Evolutionary conservation across 2,797 vertebrate species (phyloP).

Genomic region (Poeciliopsis turneri): DNA sequence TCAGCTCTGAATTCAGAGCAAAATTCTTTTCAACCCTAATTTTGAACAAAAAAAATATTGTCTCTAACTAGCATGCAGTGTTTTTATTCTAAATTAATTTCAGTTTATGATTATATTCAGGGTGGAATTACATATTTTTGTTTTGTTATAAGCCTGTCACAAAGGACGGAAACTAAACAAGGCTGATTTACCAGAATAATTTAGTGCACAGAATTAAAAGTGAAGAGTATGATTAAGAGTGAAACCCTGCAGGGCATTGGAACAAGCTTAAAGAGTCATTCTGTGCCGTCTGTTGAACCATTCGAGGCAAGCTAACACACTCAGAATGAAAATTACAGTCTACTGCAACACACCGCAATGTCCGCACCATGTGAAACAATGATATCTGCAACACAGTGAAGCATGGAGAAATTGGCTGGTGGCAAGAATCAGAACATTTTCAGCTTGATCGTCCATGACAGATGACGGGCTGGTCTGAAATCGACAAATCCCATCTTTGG

Average conservation of each 20-base stretch:
- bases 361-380: not conserved
- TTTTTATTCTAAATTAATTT: not conserved
- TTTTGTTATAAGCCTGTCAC: not conserved
- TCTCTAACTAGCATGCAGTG: not conserved
- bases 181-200: conserved; percentile 1
- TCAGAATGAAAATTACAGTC: conserved; percentile 6
- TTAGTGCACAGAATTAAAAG: conserved; percentile 12
- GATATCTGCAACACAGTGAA: conserved; percentile 4
- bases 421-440: not conserved
- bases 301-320: not conserved
- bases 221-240: conserved; percentile 13
- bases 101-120: not conserved
- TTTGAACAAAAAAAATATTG: not conserved
- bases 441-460: not conserved
- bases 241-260: conserved; percentile 13
- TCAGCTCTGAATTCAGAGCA: not conserved
- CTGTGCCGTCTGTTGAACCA: conserved; percentile 5
- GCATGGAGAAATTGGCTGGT: not conserved
- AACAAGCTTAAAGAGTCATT: conserved; percentile 11
- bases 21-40: not conserved
- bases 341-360: not conserved
- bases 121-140: not conserved
- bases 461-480: not conserved
- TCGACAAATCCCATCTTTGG: not conserved
- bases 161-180: conserved; percentile 8